These are phyloP conservation scores for Neoaliturus tenellus DNA, from an alignment of 2,888 invertebrate genomes.

Conservation along the genomic window DNA sequence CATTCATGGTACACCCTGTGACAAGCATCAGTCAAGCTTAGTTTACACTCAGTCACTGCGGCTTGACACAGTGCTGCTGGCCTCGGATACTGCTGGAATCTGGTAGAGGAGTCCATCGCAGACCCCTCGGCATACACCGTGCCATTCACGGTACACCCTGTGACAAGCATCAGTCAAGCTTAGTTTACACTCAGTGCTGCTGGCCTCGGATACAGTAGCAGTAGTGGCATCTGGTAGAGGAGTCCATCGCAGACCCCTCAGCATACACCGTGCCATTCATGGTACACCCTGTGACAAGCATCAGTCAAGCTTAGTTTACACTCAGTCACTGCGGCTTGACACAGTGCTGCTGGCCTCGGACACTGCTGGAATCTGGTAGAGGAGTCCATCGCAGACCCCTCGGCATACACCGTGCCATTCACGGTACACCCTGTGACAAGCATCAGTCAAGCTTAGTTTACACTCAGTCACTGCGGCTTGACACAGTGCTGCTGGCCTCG, in stretches of 20 bases:
- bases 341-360: slow-evolving; percentile 83
- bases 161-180: too few relatives aligned
- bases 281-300: slow-evolving; percentile 77
- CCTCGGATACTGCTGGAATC: slow-evolving; percentile 91
- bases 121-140: slow-evolving; percentile 87
- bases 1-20: slow-evolving; percentile 82
- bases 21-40: too few relatives aligned
- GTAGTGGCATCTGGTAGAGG: slow-evolving; percentile 87
- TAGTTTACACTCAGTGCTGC: slow-evolving; percentile 87
- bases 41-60: slow-evolving; percentile 85
- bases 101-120: slow-evolving; percentile 85
- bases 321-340: slow-evolving; percentile 88
- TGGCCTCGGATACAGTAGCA: slow-evolving; percentile 88
- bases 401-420: slow-evolving; percentile 84
- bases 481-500: slow-evolving; percentile 84
- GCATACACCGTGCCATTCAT: slow-evolving; percentile 84
- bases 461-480: slow-evolving; percentile 86
- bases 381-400: slow-evolving; percentile 90
- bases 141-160: slow-evolving; percentile 83
- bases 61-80: slow-evolving; percentile 84
- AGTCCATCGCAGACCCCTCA: slow-evolving; percentile 89
- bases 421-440: slow-evolving; percentile 78
- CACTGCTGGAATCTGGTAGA: slow-evolving; percentile 89
- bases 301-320: too few relatives aligned
- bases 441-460: too few relatives aligned